Base-by-base conservation (phyloP, 1,140 invertebrate genomes). In the Maniola jurtina region DNA sequence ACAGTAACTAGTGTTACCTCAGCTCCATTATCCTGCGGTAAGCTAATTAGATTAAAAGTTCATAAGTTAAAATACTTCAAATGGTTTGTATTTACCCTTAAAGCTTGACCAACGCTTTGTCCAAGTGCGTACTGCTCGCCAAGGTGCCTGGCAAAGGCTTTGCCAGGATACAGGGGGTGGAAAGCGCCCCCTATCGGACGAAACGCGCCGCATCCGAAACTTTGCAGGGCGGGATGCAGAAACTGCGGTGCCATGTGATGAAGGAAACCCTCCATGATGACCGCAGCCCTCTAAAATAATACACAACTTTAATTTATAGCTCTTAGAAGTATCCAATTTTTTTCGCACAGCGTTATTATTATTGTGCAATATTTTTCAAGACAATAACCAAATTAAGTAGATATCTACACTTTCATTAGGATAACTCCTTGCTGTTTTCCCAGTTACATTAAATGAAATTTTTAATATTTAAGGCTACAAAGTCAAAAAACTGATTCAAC, bases 211-310 rank as follows among this genome's bases (percentile, higher is more conserved):
- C 90, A 91, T 2, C 90, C 90, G 69, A 91, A 91, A 68, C 88
- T 87, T 73, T 91, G 90, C 63, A 91, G 74, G 9, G 90, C 90
- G 10, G 90, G 90, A 67, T 92, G 90, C 68, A 92, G 79, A 67
- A 92, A 92, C 72, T 92, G 90, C 35, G 90, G 90, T 40, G 89
- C 90, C 83, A 92, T 91, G 63, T 92, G 90, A 58, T 92, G 90
- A 40, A 92, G 83, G 73, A 92, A 92, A 8, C 90, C 90, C 72
- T 91, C 90, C 90, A 92, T 92, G 60, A 64, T 77, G 66, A 60
- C 38, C 48, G 65, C 52, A 67, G 56, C 66, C 38, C 9, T 66
- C 42, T 56, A 55, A 34, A 57, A 61, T 42, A 52, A n/a, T 0
- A 55, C 8, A 34, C 8, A 45, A 45, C 13, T 5, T 45, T 16